Evolutionary conservation across 2,888 invertebrate species (phyloP), one percentile per base, ranked within the genome.

Genomic region (Pollenia angustigena): DNA sequence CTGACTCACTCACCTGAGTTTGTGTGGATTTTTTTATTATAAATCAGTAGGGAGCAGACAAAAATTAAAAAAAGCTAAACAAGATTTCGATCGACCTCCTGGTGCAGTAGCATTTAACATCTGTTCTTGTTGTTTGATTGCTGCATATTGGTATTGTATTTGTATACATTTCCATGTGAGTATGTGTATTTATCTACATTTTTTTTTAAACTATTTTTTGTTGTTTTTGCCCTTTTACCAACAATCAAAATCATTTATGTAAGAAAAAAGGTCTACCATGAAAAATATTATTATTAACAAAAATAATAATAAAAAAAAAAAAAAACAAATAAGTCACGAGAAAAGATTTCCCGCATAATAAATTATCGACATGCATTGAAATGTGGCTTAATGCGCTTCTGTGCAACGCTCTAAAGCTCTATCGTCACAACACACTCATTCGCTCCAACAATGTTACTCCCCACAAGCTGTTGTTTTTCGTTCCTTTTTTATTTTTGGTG

Each of bases 311-410:
- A 32, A 32, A 32, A 90, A 91, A 91, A 90, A 91, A 52, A 64
- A 64, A 76, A 64, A 90, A 90, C 91, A 91, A 92, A 92, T 92
- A 92, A 92, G 92, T 92, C 92, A 91, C 91, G 89, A 92, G 90
- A 90, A 91, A 89, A 90, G 90, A 92, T 92, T 92, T 92, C 92
- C 91, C 91, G 92, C 91, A 90, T 91, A 91, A 92, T 92, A 92
- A 92, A 92, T 92, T 91, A 92, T 91, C 90, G 90, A 89, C 88
- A 74, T 87, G 85, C 89, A 88, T 89, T 88, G 88, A 89, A 89
- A 89, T 89, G 88, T 84, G 89, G 88, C 87, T 88, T 88, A 89
- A 88, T 89, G 89, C 87, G 89, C 89, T 89, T 89, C 89, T 89
- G 89, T 89, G 89, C 89, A 88, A 88, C 89, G 88, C 89, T 81